These are phyloP conservation scores for Lophura nycthemera DNA, from an alignment of 2,113 vertebrate genomes.

Conservation along the genomic window DNA sequence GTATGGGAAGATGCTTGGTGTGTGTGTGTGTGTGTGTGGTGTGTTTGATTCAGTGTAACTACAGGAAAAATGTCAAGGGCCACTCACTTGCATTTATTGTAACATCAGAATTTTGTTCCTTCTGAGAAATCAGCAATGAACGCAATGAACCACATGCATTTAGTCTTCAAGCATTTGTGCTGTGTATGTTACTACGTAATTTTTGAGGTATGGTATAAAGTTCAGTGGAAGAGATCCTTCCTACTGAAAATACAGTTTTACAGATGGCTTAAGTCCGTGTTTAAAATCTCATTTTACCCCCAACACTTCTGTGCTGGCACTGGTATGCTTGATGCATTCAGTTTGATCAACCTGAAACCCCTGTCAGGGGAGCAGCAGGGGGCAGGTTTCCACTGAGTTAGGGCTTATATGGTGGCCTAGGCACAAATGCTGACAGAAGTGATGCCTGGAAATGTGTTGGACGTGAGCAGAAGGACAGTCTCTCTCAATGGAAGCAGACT, in stretches of 20 bases:
- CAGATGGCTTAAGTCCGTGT: background rate
- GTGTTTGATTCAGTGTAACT: background rate
- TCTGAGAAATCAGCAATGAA: fast-evolving
- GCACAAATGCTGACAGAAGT: background rate
- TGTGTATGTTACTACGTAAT: background rate
- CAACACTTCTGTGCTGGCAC: background rate
- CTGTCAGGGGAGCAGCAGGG: background rate
- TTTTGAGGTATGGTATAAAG: background rate
- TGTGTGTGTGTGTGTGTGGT: fast-evolving
- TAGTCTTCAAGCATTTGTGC: background rate
- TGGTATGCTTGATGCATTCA: background rate
- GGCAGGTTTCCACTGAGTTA: background rate
- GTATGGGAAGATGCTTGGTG: background rate
- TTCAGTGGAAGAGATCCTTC: background rate
- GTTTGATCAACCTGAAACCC: background rate
- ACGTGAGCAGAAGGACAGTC: background rate
- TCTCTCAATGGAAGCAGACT: background rate
- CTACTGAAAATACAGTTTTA: background rate
- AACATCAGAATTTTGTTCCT: background rate
- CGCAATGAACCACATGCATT: fast-evolving
- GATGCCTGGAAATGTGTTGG: background rate
- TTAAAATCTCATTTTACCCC: background rate
- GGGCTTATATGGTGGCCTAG: background rate
- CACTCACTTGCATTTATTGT: background rate
- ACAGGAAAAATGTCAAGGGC: background rate